phyloP scores from a whole-genome alignment of 2,888 invertebrate species.

The Caenorhabditis sp. region DNA sequence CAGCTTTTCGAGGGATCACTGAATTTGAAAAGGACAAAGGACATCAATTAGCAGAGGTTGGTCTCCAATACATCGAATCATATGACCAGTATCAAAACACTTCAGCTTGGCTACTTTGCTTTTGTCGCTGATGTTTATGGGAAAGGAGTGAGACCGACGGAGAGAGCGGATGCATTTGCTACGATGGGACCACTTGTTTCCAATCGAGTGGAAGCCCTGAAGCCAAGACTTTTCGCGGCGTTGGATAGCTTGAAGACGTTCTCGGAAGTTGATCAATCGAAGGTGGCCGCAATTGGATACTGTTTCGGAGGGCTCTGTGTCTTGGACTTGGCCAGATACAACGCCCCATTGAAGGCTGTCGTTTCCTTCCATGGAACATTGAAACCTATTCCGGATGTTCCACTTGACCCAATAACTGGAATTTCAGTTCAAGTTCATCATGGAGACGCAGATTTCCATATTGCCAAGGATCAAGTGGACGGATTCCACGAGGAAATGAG shows the following conservation, averaged over 20 bases:
- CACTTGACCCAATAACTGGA: conserved; percentile 60
- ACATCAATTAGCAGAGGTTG: conserved; percentile 71
- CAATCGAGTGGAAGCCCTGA: conserved; percentile 70
- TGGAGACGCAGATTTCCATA: conserved; percentile 78
- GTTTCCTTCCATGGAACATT: conserved; percentile 81
- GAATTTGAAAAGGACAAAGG: conserved; percentile 76
- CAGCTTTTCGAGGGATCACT: conserved; percentile 77
- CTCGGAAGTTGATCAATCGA: conserved; percentile 60
- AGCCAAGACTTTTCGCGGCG: conserved; percentile 72
- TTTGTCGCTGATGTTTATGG: conserved; percentile 81
- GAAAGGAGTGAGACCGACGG: conserved; percentile 74
- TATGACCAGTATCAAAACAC: not conserved
- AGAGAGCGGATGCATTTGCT: conserved; percentile 70
- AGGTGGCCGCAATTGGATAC: conserved; percentile 77
- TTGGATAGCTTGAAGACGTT: conserved; percentile 71
- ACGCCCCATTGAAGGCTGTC: conserved; percentile 68
- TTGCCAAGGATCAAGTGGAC: conserved; percentile 71
- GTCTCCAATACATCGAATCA: not conserved
- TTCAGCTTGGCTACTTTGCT: conserved; percentile 78
- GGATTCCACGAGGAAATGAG: conserved; percentile 75
- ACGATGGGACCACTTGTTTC: conserved; percentile 70
- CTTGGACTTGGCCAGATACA: conserved; percentile 77
- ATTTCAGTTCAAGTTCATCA: conserved; percentile 75
- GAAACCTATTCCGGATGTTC: conserved; percentile 72
- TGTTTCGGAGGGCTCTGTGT: conserved; percentile 81